Evolutionary conservation across 1,140 invertebrate species (phyloP).

Genomic region (Hyphantria cunea): DNA sequence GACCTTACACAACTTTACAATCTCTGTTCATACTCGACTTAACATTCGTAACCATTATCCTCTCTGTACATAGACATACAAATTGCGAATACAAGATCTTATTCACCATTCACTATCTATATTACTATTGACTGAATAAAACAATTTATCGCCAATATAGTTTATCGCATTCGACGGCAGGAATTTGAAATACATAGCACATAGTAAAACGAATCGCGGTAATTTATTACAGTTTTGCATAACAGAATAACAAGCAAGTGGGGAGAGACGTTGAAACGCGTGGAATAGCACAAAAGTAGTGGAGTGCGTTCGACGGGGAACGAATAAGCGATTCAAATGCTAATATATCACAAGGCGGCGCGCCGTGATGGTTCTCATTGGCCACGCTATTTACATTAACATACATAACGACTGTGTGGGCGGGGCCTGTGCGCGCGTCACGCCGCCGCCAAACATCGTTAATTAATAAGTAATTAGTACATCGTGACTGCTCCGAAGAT

Average conservation of each 20-base stretch:
- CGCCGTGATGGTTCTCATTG: slow-evolving; percentile 71
- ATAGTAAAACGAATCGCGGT: slow-evolving; percentile 45
- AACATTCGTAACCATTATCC: too few relatives aligned
- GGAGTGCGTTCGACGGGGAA: slow-evolving; percentile 50
- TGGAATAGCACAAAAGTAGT: slow-evolving; percentile 65
- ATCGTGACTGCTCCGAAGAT: slow-evolving; percentile 56
- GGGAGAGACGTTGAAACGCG: slow-evolving; percentile 57
- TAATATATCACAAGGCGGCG: slow-evolving; percentile 79
- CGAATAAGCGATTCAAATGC: slow-evolving; percentile 78
- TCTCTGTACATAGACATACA: neutral
- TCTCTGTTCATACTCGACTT: too few relatives aligned
- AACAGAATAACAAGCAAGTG: slow-evolving; percentile 49
- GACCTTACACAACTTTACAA: too few relatives aligned
- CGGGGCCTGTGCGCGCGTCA: slow-evolving; percentile 65
- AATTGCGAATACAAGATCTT: slow-evolving; percentile 32
- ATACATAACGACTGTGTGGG: slow-evolving; percentile 62
- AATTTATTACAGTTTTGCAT: slow-evolving; percentile 62
- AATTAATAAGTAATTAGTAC: slow-evolving; percentile 72
- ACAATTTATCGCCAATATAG: slow-evolving; percentile 48
- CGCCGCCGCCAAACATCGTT: slow-evolving; percentile 64
- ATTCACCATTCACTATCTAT: too few relatives aligned
- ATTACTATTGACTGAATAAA: slow-evolving; percentile 48
- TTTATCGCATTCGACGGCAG: slow-evolving; percentile 29
- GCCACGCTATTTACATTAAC: slow-evolving; percentile 73
- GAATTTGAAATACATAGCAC: slow-evolving; percentile 41